phyloP scores from a whole-genome alignment of 1,140 invertebrate species.

The Watersipora subatra region DNA sequence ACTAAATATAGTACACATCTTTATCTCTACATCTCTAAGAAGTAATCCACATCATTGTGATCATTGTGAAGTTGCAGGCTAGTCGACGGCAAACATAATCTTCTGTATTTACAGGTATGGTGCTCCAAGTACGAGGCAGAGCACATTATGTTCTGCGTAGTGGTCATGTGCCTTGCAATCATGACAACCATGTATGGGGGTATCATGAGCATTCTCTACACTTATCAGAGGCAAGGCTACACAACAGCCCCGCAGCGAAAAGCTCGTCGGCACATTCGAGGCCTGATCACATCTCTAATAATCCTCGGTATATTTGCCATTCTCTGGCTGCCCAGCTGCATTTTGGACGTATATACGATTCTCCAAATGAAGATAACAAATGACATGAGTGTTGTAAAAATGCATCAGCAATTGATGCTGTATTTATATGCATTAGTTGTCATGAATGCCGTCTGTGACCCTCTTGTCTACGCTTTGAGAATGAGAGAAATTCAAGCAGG shows the following conservation, averaged over 20 bases:
- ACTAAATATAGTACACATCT: no score
- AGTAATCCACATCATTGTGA: no score
- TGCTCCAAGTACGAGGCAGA: slow-evolving; percentile 24
- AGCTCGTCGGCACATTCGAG: not conserved
- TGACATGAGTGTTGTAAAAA: not conserved
- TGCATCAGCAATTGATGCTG: slow-evolving; percentile 1
- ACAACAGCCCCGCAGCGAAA: not conserved
- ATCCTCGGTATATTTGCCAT: slow-evolving; percentile 54
- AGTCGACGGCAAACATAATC: no score
- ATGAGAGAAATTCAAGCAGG: slow-evolving; percentile 41
- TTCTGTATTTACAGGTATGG: slow-evolving; percentile 8
- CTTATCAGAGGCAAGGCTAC: not conserved
- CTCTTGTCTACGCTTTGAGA: slow-evolving; percentile 55
- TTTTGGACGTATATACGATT: slow-evolving; percentile 14
- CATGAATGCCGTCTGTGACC: slow-evolving; percentile 52
- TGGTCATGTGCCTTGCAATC: slow-evolving; percentile 37
- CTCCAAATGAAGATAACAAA: slow-evolving; percentile 13
- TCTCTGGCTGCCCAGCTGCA: slow-evolving; percentile 51
- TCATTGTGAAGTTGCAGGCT: no score
- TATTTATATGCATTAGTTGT: slow-evolving; percentile 43
- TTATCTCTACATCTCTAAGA: no score
- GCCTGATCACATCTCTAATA: slow-evolving; percentile 44
- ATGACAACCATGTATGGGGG: slow-evolving; percentile 22
- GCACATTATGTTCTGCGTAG: slow-evolving; percentile 28
- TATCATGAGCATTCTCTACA: slow-evolving; percentile 12